Evolutionary conservation across 2,113 vertebrate species (phyloP).

Genomic region (Holacanthus passer): DNA sequence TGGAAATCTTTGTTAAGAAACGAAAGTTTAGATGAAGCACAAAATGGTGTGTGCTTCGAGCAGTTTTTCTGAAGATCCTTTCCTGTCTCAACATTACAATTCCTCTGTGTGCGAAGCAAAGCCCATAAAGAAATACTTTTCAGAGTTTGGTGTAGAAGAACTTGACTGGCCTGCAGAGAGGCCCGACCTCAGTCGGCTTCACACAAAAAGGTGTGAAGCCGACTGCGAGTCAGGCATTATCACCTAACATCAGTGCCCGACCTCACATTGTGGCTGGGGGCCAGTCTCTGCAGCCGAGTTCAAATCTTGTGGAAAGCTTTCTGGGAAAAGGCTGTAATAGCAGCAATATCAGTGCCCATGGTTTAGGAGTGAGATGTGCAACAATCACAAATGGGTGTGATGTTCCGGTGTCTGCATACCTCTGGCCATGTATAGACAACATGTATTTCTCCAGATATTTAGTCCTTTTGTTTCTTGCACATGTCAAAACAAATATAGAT

Average conservation of each 20-base stretch:
- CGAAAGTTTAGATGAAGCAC: not conserved
- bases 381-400: not conserved
- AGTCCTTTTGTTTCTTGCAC: not conserved
- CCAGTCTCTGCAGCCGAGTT: not conserved
- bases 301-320: not conserved
- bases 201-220: not conserved
- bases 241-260: not conserved
- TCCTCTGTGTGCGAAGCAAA: too few species aligned
- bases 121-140: too few species aligned
- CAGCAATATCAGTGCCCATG: not conserved
- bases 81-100: not conserved
- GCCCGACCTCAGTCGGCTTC: not conserved
- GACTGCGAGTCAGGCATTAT: not conserved
- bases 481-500: not conserved
- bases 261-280: not conserved
- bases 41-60: too few species aligned
- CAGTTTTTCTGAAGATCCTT: not conserved
- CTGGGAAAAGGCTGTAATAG: not conserved
- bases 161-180: not conserved
- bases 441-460: constrained; percentile 1
- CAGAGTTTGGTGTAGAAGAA: not conserved
- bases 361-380: not conserved
- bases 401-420: not conserved
- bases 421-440: not conserved
- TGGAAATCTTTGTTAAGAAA: not conserved